phyloP scores from a whole-genome alignment of 2,797 vertebrate genomes.

The Enteromius thamalakanensis region DNA sequence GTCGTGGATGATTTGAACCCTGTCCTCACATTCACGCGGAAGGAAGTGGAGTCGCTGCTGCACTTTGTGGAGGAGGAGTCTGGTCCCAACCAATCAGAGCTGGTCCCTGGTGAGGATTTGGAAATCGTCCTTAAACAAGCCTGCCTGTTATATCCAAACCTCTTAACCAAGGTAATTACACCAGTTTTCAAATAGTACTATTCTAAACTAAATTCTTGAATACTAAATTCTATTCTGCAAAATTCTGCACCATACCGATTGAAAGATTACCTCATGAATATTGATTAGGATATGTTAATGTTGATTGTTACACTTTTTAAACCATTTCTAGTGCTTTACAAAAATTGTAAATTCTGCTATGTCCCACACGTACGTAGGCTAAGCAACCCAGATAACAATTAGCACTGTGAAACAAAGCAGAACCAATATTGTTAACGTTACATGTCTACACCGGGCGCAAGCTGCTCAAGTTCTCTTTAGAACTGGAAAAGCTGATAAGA shows the following conservation, averaged over 20 bases:
- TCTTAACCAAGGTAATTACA: conserved; percentile 92
- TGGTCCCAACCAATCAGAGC: conserved; percentile 70
- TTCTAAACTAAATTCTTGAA: neutral
- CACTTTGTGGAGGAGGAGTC: conserved; percentile 98
- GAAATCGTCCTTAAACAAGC: conserved; percentile 87
- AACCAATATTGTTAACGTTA: no score
- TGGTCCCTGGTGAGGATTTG: conserved; percentile 72
- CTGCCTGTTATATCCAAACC: conserved; percentile 88
- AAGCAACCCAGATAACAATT: no score
- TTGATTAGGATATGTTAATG: neutral
- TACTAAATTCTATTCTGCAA: neutral
- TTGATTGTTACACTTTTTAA: neutral
- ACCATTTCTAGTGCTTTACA: neutral
- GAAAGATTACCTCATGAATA: neutral
- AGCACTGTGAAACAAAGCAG: no score
- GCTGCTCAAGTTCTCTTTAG: no score
- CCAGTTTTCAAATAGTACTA: neutral
- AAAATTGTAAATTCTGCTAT: neutral
- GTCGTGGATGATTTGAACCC: conserved; percentile 98
- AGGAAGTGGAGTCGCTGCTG: conserved; percentile 96
- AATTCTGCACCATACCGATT: neutral
- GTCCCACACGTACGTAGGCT: no score
- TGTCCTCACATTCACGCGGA: conserved; percentile 94
- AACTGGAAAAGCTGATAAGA: no score
- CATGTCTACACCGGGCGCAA: no score